Base-by-base conservation (phyloP, 2,888 invertebrate genomes). In the Gnatocerus cornutus region DNA sequence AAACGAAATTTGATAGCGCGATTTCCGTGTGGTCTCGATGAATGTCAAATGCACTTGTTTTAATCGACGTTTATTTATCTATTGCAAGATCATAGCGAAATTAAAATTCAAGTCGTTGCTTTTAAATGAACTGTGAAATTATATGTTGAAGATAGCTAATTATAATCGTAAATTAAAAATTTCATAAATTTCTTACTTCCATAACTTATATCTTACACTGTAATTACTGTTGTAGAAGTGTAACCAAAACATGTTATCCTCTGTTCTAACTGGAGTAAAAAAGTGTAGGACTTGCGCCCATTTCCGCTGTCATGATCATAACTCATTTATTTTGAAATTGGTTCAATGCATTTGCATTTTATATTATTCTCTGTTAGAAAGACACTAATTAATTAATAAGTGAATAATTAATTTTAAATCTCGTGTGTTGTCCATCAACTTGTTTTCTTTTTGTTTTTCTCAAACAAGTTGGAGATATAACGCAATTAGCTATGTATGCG, bases 81-180 rank as follows among this genome's bases (percentile, higher is more conserved):
- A 12, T 21, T 21, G 12, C 21, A 16, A 43, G 16, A 56, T 56
- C 56, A 21, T 56, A 41, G 16, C 21, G 43, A 58, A 43, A 58
- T 58, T 58, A 58, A 58, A 43, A 59, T 59, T 45, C 59, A 59
- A 59, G 43, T 46, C 27, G 43, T 43, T 43, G 56, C 43, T 27
- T 43, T 30, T 43, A 59, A 59, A 59, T 59, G 59, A 46, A 45
- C 59, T 59, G 59, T 59, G 59, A 59, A 59, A 59, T 59, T 59
- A 59, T 59, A 59, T 59, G 30, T 43, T 45, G 45, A 59, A 59
- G 59, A 59, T 13, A 59, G 30, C 59, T 59, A 59, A 59, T 59
- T 59, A 59, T 46, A 30, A 29, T 33, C 59, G 43, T 30, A 59
- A 59, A 59, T 59, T 30, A 45, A 14, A 59, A 59, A 53, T 14